These are phyloP conservation scores for Troides oblongomaculatus DNA, from an alignment of 2,888 invertebrate genomes.

Conservation along the genomic window DNA sequence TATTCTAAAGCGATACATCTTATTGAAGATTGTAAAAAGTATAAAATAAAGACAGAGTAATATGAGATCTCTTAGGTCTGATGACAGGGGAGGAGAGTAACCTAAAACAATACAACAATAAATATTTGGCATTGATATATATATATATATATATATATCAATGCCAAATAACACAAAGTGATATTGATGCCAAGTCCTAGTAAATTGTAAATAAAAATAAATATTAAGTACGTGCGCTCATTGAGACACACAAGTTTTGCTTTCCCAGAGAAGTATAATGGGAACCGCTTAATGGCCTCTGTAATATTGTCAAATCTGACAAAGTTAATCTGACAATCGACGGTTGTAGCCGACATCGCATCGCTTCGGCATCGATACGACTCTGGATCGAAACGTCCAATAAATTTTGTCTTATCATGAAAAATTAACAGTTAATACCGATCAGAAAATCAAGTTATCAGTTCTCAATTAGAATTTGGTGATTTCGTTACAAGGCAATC, in stretches of 20 bases:
- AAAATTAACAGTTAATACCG: constrained; percentile 28
- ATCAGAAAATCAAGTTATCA: constrained; percentile 28
- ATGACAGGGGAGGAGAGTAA: too few relatives aligned
- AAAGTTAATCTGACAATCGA: constrained; percentile 31
- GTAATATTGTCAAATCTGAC: constrained; percentile 31
- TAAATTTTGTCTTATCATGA: constrained; percentile 27
- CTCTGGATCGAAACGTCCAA: constrained; percentile 21
- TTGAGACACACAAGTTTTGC: constrained; percentile 8
- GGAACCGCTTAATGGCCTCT: constrained; percentile 21
- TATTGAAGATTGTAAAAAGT: too few relatives aligned
- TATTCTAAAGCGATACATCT: too few relatives aligned
- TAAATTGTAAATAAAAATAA: too few relatives aligned
- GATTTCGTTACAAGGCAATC: constrained; percentile 12
- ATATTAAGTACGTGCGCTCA: not conserved
- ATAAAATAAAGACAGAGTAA: too few relatives aligned
- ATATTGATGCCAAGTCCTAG: too few relatives aligned
- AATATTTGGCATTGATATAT: too few relatives aligned
- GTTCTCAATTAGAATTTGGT: constrained; percentile 20
- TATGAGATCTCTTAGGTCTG: too few relatives aligned
- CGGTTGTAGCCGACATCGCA: constrained; percentile 6
- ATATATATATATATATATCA: too few relatives aligned
- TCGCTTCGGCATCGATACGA: constrained; percentile 23
- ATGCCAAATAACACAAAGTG: too few relatives aligned
- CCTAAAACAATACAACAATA: too few relatives aligned
- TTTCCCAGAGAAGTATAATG: constrained; percentile 18